Conservation (phyloP, 2,888 invertebrate species). For the Hipparchia semele region DNA sequence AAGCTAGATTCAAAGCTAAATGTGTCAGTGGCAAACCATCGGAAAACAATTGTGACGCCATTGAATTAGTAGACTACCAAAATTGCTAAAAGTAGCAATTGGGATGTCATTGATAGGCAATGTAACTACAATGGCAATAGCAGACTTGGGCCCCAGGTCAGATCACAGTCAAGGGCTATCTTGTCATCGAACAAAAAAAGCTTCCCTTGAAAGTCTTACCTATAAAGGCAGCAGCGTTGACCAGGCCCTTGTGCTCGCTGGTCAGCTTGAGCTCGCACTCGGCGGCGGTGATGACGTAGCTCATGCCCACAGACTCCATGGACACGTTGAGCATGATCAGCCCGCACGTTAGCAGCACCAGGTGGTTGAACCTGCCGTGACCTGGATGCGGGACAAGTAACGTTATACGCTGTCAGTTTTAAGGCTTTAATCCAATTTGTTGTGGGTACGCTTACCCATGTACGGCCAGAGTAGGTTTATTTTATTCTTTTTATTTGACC, state of each 20-base stretch:
- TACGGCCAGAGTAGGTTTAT: not conserved
- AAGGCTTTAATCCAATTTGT: constrained; percentile 9
- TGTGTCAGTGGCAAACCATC: no score
- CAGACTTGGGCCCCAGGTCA: no score
- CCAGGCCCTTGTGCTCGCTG: constrained; percentile 83
- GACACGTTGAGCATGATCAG: constrained; percentile 86
- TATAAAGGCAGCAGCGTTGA: constrained; percentile 85
- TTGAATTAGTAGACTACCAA: no score
- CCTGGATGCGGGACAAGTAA: constrained; percentile 56
- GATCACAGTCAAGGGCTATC: no score
- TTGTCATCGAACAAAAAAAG: no score
- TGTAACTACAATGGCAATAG: no score
- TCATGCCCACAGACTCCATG: constrained; percentile 86
- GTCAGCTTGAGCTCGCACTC: constrained; percentile 85
- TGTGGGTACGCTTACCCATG: not conserved
- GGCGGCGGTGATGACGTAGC: constrained; percentile 85
- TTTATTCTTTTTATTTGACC: not conserved
- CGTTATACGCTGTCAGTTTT: not conserved
- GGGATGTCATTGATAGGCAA: no score
- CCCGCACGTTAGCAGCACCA: constrained; percentile 84
- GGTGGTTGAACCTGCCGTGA: constrained; percentile 84
- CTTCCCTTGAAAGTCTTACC: constrained; percentile 60
- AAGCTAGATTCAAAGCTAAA: no score
- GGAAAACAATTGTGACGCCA: no score
- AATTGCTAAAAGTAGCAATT: no score